phyloP scores from a whole-genome alignment of 2,113 vertebrate species.

The Myotis lucifugus region DNA sequence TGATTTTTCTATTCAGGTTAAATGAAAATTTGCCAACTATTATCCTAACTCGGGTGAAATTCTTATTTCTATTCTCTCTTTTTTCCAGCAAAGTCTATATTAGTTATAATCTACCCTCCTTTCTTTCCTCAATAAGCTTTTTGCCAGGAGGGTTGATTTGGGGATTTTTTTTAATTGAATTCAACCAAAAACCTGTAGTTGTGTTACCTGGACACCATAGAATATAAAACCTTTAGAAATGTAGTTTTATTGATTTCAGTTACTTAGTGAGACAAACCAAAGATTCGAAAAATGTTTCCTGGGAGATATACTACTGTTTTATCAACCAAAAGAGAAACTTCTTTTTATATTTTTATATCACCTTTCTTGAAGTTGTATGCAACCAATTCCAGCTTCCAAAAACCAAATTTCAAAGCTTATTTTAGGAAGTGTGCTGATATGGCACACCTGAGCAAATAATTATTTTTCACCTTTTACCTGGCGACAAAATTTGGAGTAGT shows the following conservation, averaged over 20 bases:
- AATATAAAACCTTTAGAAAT: conserved; percentile 33
- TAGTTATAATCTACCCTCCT: background rate
- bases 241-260: background rate
- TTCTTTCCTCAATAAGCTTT: background rate
- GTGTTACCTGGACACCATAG: background rate
- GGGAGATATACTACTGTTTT: background rate
- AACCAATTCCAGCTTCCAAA: background rate
- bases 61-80: conserved; percentile 66
- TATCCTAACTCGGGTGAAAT: conserved; percentile 51
- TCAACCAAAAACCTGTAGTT: background rate
- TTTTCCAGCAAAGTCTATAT: conserved; percentile 23
- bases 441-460: background rate
- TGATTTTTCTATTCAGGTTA: conserved; percentile 73
- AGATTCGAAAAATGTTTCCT: conserved; percentile 37
- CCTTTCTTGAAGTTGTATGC: background rate
- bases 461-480: background rate
- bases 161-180: background rate
- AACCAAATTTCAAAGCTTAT: background rate
- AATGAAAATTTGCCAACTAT: conserved; percentile 68
- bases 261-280: background rate
- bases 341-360: background rate
- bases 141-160: background rate
- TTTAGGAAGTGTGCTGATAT: background rate
- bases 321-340: background rate
- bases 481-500: background rate